A percentile compares a stretch with the other conserved stretches of the same genome.
Evolutionary conservation across 2,113 vertebrate genomes (phyloP).

Genomic region (Oncorhynchus mykiss): DNA sequence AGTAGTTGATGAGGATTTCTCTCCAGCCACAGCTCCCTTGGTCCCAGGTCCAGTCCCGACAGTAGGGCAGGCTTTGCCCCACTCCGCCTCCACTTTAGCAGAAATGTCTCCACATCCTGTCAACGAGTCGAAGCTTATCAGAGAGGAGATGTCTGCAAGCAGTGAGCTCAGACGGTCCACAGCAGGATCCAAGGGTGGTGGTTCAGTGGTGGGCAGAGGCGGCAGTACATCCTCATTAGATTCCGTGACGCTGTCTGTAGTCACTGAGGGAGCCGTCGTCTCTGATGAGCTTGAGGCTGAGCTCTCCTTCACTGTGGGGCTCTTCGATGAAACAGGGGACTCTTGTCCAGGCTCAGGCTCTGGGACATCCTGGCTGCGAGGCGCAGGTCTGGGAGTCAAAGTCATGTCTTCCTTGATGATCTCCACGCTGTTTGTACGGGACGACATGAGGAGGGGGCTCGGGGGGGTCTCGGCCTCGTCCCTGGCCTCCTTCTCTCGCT

Average conservation of each 20-base stretch:
- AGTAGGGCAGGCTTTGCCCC: conserved; percentile 81
- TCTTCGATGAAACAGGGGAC: conserved; percentile 41
- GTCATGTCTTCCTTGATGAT: conserved; percentile 83
- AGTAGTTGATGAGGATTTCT: conserved; percentile 32
- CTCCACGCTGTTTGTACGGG: conserved; percentile 86
- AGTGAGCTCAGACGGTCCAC: conserved; percentile 87
- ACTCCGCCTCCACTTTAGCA: conserved; percentile 82
- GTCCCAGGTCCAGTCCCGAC: conserved; percentile 67
- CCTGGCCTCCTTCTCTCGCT: conserved; percentile 78
- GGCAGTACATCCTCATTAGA: conserved; percentile 33
- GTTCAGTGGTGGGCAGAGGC: conserved; percentile 60
- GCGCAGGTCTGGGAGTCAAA: conserved; percentile 62
- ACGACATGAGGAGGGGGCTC: conserved; percentile 78
- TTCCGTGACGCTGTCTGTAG: conserved; percentile 53
- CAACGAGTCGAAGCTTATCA: conserved; percentile 97
- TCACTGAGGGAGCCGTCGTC: conserved; percentile 64
- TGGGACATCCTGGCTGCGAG: conserved; percentile 54
- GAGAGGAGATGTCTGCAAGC: conserved; percentile 97
- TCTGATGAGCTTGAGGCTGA: conserved; percentile 45
- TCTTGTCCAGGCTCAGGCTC: conserved; percentile 48
- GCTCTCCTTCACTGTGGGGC: conserved; percentile 41
- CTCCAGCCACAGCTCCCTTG: conserved; percentile 45
- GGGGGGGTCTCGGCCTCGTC: conserved; percentile 73
- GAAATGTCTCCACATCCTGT: conserved; percentile 93
- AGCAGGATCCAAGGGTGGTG: conserved; percentile 81